phyloP scores from a whole-genome alignment of 1,140 invertebrate species.

The Pseudomyrmex flavicornis region DNA sequence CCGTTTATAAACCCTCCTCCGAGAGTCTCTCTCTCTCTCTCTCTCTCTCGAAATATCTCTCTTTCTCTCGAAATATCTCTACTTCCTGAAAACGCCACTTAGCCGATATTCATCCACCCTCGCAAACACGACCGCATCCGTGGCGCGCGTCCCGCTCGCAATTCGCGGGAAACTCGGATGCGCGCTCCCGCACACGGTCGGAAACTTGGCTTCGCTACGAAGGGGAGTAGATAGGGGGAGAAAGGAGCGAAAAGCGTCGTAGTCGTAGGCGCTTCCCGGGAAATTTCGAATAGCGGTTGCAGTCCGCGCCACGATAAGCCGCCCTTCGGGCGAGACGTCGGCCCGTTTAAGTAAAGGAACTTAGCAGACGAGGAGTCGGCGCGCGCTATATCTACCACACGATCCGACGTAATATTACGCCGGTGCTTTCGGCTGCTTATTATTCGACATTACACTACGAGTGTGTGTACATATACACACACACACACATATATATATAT shows the following conservation, averaged over 20 bases:
- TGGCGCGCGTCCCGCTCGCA: conserved; percentile 46
- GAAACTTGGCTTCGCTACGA: conserved; percentile 60
- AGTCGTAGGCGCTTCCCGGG: conserved; percentile 65
- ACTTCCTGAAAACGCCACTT: conserved; percentile 10
- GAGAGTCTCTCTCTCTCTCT: no score
- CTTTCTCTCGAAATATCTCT: background rate
- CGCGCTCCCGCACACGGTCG: conserved; percentile 22
- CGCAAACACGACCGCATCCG: background rate
- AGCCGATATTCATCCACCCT: background rate
- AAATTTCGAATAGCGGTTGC: conserved; percentile 70
- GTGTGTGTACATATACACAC: no score
- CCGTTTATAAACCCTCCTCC: background rate
- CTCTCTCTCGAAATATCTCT: no score
- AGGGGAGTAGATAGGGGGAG: background rate
- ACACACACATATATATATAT: no score
- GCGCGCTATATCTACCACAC: conserved; percentile 53
- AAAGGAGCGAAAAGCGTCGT: no score
- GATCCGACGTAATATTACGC: conserved; percentile 70
- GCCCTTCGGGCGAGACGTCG: conserved; percentile 61
- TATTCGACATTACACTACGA: conserved; percentile 57
- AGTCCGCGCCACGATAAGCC: conserved; percentile 72
- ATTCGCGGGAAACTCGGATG: conserved; percentile 58
- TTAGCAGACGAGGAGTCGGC: conserved; percentile 64
- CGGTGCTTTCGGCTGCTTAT: conserved; percentile 65
- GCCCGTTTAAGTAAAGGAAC: conserved; percentile 66